Evolutionary conservation across 2,888 invertebrate genomes (phyloP).

Genomic region (Cantharis flavilabris): DNA sequence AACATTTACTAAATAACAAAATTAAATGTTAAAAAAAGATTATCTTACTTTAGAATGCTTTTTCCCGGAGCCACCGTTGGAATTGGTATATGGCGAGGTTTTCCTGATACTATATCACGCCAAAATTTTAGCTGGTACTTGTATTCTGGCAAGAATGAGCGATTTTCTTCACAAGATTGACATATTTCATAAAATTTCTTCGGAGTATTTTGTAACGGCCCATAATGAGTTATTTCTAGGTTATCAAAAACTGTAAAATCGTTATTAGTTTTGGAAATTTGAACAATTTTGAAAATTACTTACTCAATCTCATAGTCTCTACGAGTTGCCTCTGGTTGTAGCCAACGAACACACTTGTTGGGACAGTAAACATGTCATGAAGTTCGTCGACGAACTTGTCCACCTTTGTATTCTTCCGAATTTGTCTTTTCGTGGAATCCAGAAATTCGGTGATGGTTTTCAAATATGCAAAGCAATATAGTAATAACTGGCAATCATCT

Average conservation of each 20-base stretch:
- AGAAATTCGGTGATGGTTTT: neutral
- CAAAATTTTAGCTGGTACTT: neutral
- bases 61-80: neutral
- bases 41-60: neutral
- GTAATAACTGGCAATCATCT: neutral
- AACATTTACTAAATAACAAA: no score
- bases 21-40: neutral
- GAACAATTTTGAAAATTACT: neutral
- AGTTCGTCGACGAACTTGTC: neutral
- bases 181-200: neutral
- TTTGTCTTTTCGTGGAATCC: rapidly evolving
- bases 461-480: neutral
- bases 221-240: neutral
- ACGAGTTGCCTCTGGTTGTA: neutral
- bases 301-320: neutral
- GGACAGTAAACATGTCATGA: neutral
- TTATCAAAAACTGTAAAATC: neutral
- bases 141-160: neutral
- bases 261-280: neutral
- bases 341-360: neutral
- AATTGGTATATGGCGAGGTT: no score
- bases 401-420: neutral
- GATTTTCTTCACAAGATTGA: rapidly evolving
- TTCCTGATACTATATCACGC: neutral
- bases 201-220: neutral